These are phyloP conservation scores for Chloroclystis v-ata DNA, from an alignment of 2,888 invertebrate genomes.

Conservation along the genomic window DNA sequence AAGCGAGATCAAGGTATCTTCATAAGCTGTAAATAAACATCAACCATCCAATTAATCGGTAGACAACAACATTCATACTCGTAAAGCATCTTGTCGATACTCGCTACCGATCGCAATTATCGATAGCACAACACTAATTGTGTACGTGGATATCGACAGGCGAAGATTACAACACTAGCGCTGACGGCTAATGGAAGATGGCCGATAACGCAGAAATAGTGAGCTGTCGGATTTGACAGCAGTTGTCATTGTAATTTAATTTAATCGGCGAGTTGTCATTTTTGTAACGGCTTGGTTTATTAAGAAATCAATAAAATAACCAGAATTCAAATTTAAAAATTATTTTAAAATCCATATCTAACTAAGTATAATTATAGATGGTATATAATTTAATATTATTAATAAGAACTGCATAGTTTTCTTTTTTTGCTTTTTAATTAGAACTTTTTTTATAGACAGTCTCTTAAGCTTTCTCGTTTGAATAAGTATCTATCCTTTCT, in stretches of 20 bases:
- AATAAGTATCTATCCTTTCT: too few species aligned
- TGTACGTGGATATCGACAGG: constrained; percentile 44
- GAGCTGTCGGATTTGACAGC: constrained; percentile 18
- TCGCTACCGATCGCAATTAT: constrained; percentile 63
- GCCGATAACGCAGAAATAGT: constrained; percentile 26
- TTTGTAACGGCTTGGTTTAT: background rate
- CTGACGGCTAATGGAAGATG: constrained; percentile 39
- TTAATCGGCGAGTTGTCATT: constrained; percentile 1
- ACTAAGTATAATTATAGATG: too few species aligned
- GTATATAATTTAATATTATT: too few species aligned
- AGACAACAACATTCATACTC: constrained; percentile 24
- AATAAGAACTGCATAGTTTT: too few species aligned
- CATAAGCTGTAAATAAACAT: constrained; percentile 23
- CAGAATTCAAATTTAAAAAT: too few species aligned
- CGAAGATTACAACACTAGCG: constrained; percentile 18
- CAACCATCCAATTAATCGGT: constrained; percentile 26
- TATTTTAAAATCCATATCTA: too few species aligned
- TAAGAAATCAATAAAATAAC: too few species aligned
- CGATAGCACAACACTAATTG: constrained; percentile 65
- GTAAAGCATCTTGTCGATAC: constrained; percentile 31
- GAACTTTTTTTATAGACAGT: too few species aligned
- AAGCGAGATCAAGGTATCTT: constrained; percentile 21
- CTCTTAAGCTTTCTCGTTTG: too few species aligned
- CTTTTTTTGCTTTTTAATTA: too few species aligned
- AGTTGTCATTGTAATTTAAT: constrained; percentile 10